phyloP scores from a whole-genome alignment of 1,140 invertebrate species.

The Eufriesea mexicana region DNA sequence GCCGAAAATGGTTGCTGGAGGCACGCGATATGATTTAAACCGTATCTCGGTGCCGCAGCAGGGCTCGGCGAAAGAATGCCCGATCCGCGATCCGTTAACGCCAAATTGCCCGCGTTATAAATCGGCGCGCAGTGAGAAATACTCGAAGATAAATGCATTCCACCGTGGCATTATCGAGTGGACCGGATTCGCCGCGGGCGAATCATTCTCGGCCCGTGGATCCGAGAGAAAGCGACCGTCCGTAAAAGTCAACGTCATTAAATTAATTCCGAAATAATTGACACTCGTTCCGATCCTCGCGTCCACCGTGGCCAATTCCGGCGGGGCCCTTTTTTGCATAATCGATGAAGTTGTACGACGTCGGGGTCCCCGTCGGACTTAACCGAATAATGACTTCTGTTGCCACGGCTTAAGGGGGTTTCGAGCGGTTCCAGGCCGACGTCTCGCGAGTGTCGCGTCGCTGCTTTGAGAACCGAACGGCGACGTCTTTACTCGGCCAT shows the following conservation, averaged over 20 bases:
- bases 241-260: conserved; percentile 50
- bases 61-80: too few relatives aligned
- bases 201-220: background rate
- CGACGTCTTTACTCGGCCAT: conserved; percentile 52
- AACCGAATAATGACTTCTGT: conserved; percentile 45
- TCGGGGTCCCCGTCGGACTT: conserved; percentile 11
- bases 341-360: conserved; percentile 60
- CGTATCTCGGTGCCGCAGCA: too few relatives aligned
- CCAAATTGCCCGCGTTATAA: background rate
- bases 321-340: conserved; percentile 37
- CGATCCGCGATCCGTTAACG: background rate
- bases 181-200: background rate
- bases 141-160: background rate
- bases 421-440: background rate
- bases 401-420: conserved; percentile 25
- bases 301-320: background rate
- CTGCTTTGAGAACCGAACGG: too few relatives aligned
- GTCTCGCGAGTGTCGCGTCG: conserved; percentile 23
- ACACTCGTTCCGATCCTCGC: conserved; percentile 44
- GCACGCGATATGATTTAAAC: too few relatives aligned
- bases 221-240: background rate
- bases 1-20: too few relatives aligned
- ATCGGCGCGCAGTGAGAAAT: background rate
- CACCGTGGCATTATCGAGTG: background rate
- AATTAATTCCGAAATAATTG: conserved; percentile 57